Evolutionary conservation across 2,888 invertebrate species (phyloP).

Genomic region (Eudasyphora cyanicolor): DNA sequence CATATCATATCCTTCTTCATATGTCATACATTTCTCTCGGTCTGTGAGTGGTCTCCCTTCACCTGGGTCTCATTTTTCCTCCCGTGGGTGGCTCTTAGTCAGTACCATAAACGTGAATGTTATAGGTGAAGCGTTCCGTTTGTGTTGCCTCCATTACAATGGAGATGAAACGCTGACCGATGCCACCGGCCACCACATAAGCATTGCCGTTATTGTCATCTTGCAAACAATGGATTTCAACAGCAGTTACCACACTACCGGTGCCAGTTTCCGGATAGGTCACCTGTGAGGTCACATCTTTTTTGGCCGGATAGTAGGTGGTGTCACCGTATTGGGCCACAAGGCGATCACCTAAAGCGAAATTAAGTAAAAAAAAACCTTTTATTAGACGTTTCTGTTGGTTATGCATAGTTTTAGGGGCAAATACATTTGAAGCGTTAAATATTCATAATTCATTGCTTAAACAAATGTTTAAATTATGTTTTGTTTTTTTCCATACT

Average conservation of each 20-base stretch:
- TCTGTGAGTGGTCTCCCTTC: too few species aligned
- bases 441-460: too few species aligned
- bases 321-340: constrained; percentile 75
- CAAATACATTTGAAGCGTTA: too few species aligned
- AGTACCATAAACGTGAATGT: constrained; percentile 73
- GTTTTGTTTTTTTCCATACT: too few species aligned
- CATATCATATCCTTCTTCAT: too few species aligned
- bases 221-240: constrained; percentile 74
- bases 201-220: constrained; percentile 74
- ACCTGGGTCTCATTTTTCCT: too few species aligned
- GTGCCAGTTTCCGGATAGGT: constrained; percentile 74
- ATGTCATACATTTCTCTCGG: too few species aligned
- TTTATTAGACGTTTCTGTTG: too few species aligned
- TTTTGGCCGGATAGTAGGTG: constrained; percentile 69
- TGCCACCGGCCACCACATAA: constrained; percentile 77
- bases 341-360: constrained; percentile 73
- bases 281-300: constrained; percentile 75
- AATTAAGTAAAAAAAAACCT: background rate
- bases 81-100: constrained; percentile 57
- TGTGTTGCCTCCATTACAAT: constrained; percentile 75
- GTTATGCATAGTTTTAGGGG: constrained; percentile 4
- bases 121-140: constrained; percentile 75
- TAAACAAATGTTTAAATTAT: too few species aligned
- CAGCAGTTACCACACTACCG: constrained; percentile 73
- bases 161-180: constrained; percentile 76